Evolutionary conservation across 2,888 invertebrate genomes (phyloP).

Genomic region (Chirona hameri): DNA sequence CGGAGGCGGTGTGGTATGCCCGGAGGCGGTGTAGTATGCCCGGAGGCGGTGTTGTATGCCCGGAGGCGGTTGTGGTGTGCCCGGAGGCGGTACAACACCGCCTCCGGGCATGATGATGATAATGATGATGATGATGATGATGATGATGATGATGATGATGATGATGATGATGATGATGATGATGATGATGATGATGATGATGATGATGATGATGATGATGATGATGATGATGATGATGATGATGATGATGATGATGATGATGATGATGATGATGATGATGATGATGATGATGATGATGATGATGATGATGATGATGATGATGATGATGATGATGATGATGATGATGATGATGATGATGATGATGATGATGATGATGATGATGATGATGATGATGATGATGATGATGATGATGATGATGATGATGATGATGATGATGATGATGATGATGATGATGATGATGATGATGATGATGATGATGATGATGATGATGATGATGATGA

Average conservation of each 20-base stretch:
- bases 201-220: slow-evolving; percentile 22
- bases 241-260: slow-evolving; percentile 22
- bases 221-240: slow-evolving; percentile 22
- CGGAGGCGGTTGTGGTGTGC: no score
- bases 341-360: slow-evolving; percentile 22
- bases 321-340: slow-evolving; percentile 22
- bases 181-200: slow-evolving; percentile 22
- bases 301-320: slow-evolving; percentile 22
- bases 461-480: slow-evolving; percentile 22
- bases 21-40: no score
- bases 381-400: slow-evolving; percentile 22
- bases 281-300: slow-evolving; percentile 22
- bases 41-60: no score
- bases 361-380: slow-evolving; percentile 22
- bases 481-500: no score
- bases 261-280: slow-evolving; percentile 2
- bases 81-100: no score
- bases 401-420: slow-evolving; percentile 22
- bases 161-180: slow-evolving; percentile 22
- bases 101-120: background rate
- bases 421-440: slow-evolving; percentile 22
- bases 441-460: slow-evolving; percentile 22
- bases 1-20: no score
- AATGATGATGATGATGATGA: slow-evolving; percentile 22
- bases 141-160: slow-evolving; percentile 22